phyloP scores from a whole-genome alignment of 1,140 invertebrate species.

The Ridgeia piscesae region DNA sequence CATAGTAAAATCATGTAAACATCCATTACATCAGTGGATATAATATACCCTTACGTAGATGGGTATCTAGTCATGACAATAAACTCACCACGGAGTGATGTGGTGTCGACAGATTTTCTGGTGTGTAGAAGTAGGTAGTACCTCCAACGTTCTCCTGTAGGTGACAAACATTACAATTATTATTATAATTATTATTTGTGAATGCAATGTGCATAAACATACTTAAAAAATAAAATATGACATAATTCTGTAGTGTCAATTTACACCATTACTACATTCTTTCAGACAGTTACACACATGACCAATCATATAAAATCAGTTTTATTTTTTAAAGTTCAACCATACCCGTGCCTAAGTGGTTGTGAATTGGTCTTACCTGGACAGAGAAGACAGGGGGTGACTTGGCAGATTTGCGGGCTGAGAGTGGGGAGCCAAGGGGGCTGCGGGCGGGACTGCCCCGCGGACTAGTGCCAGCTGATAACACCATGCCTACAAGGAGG shows the following conservation, averaged over 20 bases:
- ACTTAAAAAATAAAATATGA: too few relatives aligned
- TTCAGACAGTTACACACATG: neutral
- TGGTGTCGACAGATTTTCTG: slow-evolving; percentile 59
- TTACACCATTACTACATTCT: neutral
- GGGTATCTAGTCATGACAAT: too few relatives aligned
- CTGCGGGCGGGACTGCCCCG: slow-evolving; percentile 11
- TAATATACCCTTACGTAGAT: too few relatives aligned
- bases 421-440: neutral
- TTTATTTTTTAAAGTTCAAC: too few relatives aligned
- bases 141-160: slow-evolving; percentile 86
- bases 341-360: too few relatives aligned
- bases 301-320: too few relatives aligned
- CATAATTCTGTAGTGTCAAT: too few relatives aligned
- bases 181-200: neutral
- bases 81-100: slow-evolving; percentile 46
- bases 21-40: too few relatives aligned
- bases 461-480: slow-evolving; percentile 5
- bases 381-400: neutral
- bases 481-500: neutral
- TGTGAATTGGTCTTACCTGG: neutral
- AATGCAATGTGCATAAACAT: neutral
- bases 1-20: neutral
- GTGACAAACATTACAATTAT: slow-evolving; percentile 27
- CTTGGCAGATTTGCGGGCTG: neutral
- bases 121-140: slow-evolving; percentile 87